A percentile compares a stretch with the other conserved stretches of the same genome.
Evolutionary conservation across 2,797 vertebrate genomes (phyloP).

Genomic region (Enteromius paludinosus): DNA sequence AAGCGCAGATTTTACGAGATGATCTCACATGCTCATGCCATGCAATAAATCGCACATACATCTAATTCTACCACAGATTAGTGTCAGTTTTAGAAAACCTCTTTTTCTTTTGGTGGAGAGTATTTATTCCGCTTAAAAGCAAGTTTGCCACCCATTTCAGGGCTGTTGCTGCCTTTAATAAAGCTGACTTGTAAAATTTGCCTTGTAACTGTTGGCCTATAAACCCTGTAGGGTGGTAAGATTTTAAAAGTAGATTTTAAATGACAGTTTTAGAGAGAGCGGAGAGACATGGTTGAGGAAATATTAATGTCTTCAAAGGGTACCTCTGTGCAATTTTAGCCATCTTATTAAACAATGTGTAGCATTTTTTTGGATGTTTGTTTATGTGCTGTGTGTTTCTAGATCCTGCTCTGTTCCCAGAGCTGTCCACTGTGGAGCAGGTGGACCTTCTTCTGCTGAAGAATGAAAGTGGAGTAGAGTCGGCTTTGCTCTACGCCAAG

Average conservation of each 20-base stretch:
- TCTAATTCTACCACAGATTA: background rate
- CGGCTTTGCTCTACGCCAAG: slow-evolving; percentile 86
- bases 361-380: slow-evolving; percentile 10
- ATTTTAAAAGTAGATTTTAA: slow-evolving; percentile 27
- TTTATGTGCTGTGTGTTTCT: slow-evolving; percentile 5
- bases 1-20: slow-evolving; percentile 37
- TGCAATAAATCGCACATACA: background rate
- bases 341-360: background rate
- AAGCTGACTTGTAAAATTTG: slow-evolving; percentile 29
- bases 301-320: slow-evolving; percentile 15
- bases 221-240: slow-evolving; percentile 8
- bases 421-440: slow-evolving; percentile 72
- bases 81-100: slow-evolving; percentile 31
- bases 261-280: slow-evolving; percentile 2
- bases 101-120: background rate
- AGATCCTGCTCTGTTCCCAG: slow-evolving; percentile 36
- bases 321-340: background rate
- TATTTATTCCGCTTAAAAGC: slow-evolving; percentile 29
- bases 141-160: slow-evolving; percentile 27
- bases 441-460: slow-evolving; percentile 83
- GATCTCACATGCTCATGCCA: slow-evolving; percentile 3
- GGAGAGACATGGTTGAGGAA: background rate
- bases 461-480: slow-evolving; percentile 83
- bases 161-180: slow-evolving; percentile 11
- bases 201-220: slow-evolving; percentile 24